Evolutionary conservation across 2,113 vertebrate genomes (phyloP).

Genomic region (Monopterus albus): DNA sequence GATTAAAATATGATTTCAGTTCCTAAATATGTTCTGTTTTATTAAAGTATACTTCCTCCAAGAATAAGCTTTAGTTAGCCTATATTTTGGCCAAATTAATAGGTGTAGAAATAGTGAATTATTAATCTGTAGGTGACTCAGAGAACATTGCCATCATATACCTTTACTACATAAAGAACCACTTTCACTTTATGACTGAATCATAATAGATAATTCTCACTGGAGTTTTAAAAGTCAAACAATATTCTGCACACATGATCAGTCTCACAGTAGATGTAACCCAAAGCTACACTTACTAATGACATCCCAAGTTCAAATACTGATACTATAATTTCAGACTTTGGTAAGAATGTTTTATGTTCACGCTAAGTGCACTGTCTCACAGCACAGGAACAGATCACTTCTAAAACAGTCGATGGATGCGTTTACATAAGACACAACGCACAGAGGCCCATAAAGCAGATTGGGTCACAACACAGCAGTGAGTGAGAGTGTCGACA

Average conservation of each 20-base stretch:
- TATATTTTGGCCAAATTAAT: neutral
- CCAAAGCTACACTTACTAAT: constrained; percentile 23
- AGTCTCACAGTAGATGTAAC: neutral
- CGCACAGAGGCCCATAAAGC: neutral
- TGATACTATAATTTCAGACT: constrained; percentile 27
- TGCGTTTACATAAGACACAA: neutral
- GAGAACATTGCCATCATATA: neutral
- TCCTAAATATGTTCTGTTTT: neutral
- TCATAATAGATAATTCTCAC: neutral
- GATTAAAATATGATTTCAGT: constrained; percentile 6
- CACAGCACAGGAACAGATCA: constrained; percentile 1
- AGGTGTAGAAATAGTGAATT: constrained; percentile 1
- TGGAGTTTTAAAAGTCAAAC: constrained; percentile 21
- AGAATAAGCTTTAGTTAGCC: neutral
- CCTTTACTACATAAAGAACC: constrained; percentile 2
- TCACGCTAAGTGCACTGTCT: constrained; percentile 1
- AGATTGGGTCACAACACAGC: constrained; percentile 5
- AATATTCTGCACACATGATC: neutral
- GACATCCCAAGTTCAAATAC: constrained; percentile 13
- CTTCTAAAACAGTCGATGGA: neutral
- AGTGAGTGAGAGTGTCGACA: neutral
- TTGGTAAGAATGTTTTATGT: neutral
- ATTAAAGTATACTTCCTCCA: neutral
- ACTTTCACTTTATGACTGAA: neutral
- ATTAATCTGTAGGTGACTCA: neutral